These are phyloP conservation scores for Apotomis turbidana DNA, from an alignment of 2,888 invertebrate species.

Conservation along the genomic window DNA sequence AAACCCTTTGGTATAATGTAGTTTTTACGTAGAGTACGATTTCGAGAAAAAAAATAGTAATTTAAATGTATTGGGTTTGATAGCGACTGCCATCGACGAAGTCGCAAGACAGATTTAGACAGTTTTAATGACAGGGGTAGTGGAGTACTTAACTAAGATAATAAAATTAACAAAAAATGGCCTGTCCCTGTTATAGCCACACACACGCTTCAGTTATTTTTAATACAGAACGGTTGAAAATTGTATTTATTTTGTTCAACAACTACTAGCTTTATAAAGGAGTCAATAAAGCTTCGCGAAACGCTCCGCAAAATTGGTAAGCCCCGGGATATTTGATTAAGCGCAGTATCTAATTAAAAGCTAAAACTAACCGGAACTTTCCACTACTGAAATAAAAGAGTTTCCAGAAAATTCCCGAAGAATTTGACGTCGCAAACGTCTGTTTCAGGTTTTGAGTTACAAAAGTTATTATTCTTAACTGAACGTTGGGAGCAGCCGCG, in stretches of 20 bases:
- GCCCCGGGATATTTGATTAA: slow-evolving; percentile 6
- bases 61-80: too few species aligned
- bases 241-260: not conserved
- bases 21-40: too few species aligned
- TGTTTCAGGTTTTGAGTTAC: slow-evolving; percentile 48
- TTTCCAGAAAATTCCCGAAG: slow-evolving; percentile 1
- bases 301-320: slow-evolving; percentile 20
- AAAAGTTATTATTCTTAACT: slow-evolving; percentile 54
- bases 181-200: too few species aligned
- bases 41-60: too few species aligned
- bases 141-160: too few species aligned
- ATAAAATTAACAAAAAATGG: too few species aligned
- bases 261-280: not conserved
- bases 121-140: too few species aligned
- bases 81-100: too few species aligned
- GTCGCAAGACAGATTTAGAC: too few species aligned
- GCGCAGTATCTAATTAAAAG: slow-evolving; percentile 15
- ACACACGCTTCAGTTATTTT: not conserved
- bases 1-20: too few species aligned
- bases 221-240: not conserved
- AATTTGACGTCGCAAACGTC: slow-evolving; percentile 42
- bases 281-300: not conserved
- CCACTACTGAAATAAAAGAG: slow-evolving; percentile 15
- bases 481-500: slow-evolving; percentile 48
- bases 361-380: slow-evolving; percentile 36